Base-by-base conservation (phyloP, 2,113 vertebrate genomes). In the Silurus glanis region DNA sequence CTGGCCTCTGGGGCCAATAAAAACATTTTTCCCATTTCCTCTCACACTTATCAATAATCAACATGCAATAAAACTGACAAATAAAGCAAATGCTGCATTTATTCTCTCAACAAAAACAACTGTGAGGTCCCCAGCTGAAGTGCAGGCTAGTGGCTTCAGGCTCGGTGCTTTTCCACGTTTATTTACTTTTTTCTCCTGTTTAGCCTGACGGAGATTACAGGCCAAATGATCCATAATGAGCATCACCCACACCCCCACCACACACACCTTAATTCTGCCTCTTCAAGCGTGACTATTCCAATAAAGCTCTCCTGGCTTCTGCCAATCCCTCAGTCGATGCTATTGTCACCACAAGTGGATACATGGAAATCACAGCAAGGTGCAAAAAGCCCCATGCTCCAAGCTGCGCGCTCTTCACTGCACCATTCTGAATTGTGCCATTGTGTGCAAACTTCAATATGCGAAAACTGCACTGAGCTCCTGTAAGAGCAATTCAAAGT, bases 21-120 rank as follows among this genome's bases (percentile, higher is more conserved):
- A 85, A 87, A 82, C 82, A 64, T 83, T 85, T 47, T 89, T 90
- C 90, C 86, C 89, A 91, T 90, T 83, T 61, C 86, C 91, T 89
- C 61, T 75, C 85, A 87, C 89, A 85, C 85, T 93, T 92, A 93
- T 95, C 92, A 94, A 91, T 92, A 92, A 92, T 94, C 92, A 91
- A 81, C 87, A 88, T 86, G 85, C 90, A 90, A 92, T 92, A 92
- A 87, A 92, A 86, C 85, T 83, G 83, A 88, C 82, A 89, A 71
- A 86, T 88, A 84, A 84, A 81, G 78, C 83, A 88, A 94, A 93
- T 90, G 89, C 72, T 72, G 82, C 69, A 86, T 86, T 67, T 81
- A 74, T 86, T 87, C 76, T n/a, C 37, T 86, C 49, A 28, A 37
- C 45, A 8, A 3, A 83, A 56, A 58, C 78, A 83, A 86, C 78